Percentiles rank a stretch among this genome's conserved stretches.
phyloP scores from a whole-genome alignment of 2,888 invertebrate genomes.

The Acronicta aceris region DNA sequence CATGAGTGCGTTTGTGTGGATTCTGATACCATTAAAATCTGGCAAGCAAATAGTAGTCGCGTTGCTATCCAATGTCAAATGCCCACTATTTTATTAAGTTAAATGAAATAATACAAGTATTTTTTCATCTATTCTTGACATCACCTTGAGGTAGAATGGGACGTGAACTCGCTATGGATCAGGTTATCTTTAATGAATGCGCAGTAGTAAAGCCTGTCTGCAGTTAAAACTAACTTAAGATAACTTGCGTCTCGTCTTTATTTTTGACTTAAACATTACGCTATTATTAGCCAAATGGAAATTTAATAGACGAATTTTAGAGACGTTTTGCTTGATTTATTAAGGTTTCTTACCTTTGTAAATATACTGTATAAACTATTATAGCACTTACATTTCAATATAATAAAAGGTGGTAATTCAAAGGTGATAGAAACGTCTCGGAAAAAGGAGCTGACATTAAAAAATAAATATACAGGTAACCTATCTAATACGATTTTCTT shows the following conservation, averaged over 20 bases:
- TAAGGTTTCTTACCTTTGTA: slow-evolving; percentile 6
- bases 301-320: slow-evolving; percentile 29
- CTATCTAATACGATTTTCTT: too few species aligned
- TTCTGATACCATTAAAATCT: too few species aligned
- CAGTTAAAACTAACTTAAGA: slow-evolving; percentile 24
- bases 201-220: slow-evolving; percentile 11
- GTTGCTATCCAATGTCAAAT: too few species aligned
- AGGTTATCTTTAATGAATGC: slow-evolving; percentile 36
- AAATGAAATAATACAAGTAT: too few species aligned
- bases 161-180: not conserved
- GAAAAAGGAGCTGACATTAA: too few species aligned
- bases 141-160: slow-evolving; percentile 11
- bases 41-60: too few species aligned
- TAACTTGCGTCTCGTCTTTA: slow-evolving; percentile 20
- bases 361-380: not conserved
- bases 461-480: too few species aligned
- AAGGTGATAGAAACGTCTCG: too few species aligned
- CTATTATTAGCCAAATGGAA: slow-evolving; percentile 28
- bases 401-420: too few species aligned
- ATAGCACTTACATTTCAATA: not conserved
- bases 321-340: slow-evolving; percentile 14
- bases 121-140: slow-evolving; percentile 1
- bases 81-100: too few species aligned
- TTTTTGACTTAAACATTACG: slow-evolving; percentile 10
- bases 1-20: too few species aligned